These are phyloP conservation scores for Drosophila leonis DNA, from an alignment of 2,888 invertebrate genomes.

Conservation along the genomic window DNA sequence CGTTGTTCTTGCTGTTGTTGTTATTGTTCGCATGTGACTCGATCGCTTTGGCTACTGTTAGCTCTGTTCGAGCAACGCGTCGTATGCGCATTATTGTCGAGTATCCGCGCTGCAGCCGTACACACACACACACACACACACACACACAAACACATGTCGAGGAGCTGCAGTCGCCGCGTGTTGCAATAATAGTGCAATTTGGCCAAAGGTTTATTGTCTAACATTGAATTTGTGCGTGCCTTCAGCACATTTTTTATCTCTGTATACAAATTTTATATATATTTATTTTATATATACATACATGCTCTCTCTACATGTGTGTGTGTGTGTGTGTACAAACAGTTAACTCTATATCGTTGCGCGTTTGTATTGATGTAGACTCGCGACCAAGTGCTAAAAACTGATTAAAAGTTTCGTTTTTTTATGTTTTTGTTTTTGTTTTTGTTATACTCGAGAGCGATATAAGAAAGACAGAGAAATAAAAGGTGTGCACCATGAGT, in stretches of 20 bases:
- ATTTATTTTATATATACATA: not conserved
- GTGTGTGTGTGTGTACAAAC: constrained; percentile 38
- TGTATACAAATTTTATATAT: not conserved
- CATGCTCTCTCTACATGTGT: constrained; percentile 28
- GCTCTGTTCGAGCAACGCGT: constrained; percentile 53
- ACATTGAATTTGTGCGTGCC: constrained; percentile 63
- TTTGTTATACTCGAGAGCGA: constrained; percentile 15
- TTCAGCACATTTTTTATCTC: constrained; percentile 16
- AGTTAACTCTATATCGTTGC: constrained; percentile 44
- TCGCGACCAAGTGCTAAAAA: constrained; percentile 52
- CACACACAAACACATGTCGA: constrained; percentile 10
- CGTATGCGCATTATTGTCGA: constrained; percentile 63
- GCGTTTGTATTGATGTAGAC: constrained; percentile 15
- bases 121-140: constrained; percentile 2
- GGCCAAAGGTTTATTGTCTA: constrained; percentile 69
- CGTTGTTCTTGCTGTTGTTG: constrained; percentile 6
- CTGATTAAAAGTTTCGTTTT: constrained; percentile 52
- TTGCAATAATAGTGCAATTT: constrained; percentile 61
- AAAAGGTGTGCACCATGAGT: constrained; percentile 24
- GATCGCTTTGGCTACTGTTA: constrained; percentile 20
- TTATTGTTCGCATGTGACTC: constrained; percentile 62
- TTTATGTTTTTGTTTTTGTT: constrained; percentile 4
- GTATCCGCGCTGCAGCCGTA: constrained; percentile 13
- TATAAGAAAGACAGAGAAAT: not conserved
- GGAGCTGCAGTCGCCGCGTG: constrained; percentile 44